Conservation (phyloP, 1,140 invertebrate species). For the Drosophila pseudoobscura region DNA sequence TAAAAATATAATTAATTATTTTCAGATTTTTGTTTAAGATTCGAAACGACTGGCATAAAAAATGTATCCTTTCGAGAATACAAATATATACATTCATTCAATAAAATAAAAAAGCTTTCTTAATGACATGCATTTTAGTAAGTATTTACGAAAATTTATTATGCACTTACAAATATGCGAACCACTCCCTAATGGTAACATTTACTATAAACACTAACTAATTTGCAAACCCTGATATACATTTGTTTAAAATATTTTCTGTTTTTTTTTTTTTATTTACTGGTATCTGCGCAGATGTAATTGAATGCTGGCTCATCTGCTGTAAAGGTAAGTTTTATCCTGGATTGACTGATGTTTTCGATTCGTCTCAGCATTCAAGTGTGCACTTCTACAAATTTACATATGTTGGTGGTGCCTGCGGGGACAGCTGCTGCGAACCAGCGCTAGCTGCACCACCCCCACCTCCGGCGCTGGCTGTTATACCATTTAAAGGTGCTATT, state of each 20-base stretch:
- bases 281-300: constrained; percentile 25
- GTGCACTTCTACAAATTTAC: constrained; percentile 90
- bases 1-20: too few relatives aligned
- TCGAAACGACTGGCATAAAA: too few relatives aligned
- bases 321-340: constrained; percentile 29
- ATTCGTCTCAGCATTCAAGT: constrained; percentile 5
- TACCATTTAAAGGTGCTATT: constrained; percentile 55
- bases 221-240: constrained; percentile 35
- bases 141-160: too few relatives aligned
- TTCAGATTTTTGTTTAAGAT: not conserved
- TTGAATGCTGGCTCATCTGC: constrained; percentile 16
- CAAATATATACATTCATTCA: too few relatives aligned
- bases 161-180: too few relatives aligned
- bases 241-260: constrained; percentile 8
- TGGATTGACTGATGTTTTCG: constrained; percentile 26
- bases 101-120: too few relatives aligned
- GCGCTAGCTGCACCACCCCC: constrained; percentile 82
- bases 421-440: constrained; percentile 88
- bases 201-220: constrained; percentile 3
- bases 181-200: too few relatives aligned
- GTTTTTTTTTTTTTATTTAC: constrained; percentile 57
- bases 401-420: constrained; percentile 93
- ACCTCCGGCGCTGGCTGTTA: constrained; percentile 85
- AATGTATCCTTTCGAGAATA: too few relatives aligned
- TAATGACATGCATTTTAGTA: too few relatives aligned